phyloP scores from a whole-genome alignment of 2,797 vertebrate genomes.

The Jordanella pulchra region DNA sequence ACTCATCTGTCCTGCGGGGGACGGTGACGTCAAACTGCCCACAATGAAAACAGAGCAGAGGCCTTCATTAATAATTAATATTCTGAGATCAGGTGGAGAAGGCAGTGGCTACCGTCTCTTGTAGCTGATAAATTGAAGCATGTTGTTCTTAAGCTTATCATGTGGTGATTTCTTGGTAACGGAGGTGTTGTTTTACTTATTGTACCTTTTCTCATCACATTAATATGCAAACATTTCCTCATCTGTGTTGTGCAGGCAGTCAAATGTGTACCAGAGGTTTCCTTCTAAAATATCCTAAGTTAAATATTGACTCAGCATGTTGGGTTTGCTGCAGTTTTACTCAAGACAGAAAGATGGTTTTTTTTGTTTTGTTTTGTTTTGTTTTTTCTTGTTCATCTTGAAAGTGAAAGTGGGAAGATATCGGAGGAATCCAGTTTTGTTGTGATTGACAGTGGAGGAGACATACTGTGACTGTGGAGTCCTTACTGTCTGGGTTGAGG shows the following conservation, averaged over 20 bases:
- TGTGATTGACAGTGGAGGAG: too few relatives aligned
- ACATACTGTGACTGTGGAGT: too few relatives aligned
- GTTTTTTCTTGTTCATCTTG: not conserved
- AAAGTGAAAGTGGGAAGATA: not conserved
- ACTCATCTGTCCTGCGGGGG: constrained; percentile 44
- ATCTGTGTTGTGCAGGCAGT: not conserved
- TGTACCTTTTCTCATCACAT: not conserved
- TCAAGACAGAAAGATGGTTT: not conserved
- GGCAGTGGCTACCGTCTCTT: constrained; percentile 28
- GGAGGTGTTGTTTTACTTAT: constrained; percentile 22
- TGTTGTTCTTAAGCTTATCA: constrained; percentile 3
- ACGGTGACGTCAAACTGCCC: constrained; percentile 57
- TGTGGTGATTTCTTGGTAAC: constrained; percentile 30
- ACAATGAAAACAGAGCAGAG: constrained; percentile 63
- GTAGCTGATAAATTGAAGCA: constrained; percentile 26
- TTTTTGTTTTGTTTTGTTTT: not conserved
- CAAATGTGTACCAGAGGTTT: rapidly evolving
- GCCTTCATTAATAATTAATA: constrained; percentile 73
- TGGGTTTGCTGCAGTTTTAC: not conserved
- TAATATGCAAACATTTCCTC: not conserved
- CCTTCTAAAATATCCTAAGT: not conserved
- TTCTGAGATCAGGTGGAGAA: constrained; percentile 60
- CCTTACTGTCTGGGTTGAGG: not conserved
- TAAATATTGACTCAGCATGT: not conserved
- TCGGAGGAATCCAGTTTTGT: not conserved